Evolutionary conservation across 1,140 invertebrate genomes (phyloP).

Genomic region (Drosophila lacteicornis): DNA sequence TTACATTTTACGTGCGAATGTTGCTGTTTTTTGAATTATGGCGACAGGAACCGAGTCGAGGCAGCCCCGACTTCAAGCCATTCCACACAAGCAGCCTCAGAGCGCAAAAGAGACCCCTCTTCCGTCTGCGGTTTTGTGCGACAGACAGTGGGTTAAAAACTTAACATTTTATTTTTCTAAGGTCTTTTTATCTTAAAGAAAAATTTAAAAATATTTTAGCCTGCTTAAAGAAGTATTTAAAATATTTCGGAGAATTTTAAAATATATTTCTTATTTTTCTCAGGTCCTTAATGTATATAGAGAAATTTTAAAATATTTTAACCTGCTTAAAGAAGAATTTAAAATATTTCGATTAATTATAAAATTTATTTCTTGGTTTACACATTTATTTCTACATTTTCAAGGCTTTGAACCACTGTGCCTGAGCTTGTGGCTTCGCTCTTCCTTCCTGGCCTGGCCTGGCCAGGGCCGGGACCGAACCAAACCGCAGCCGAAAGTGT

Average conservation of each 20-base stretch:
- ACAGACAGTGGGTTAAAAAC: slow-evolving; percentile 23
- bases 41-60: slow-evolving; percentile 71
- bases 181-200: too few relatives aligned
- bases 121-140: slow-evolving; percentile 61
- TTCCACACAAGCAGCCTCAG: slow-evolving; percentile 34
- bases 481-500: slow-evolving; percentile 77
- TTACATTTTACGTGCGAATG: slow-evolving; percentile 83
- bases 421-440: slow-evolving; percentile 19
- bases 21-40: slow-evolving; percentile 83
- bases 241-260: too few relatives aligned
- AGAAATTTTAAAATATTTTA: not conserved
- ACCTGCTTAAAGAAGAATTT: too few relatives aligned
- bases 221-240: too few relatives aligned
- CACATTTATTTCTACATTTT: not conserved
- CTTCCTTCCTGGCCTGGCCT: slow-evolving; percentile 40
- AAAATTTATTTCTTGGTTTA: rapidly evolving
- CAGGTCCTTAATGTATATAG: too few relatives aligned
- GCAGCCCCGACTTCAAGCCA: slow-evolving; percentile 24
- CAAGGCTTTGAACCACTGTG: slow-evolving; percentile 22
- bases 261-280: too few relatives aligned
- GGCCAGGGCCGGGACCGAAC: not conserved
- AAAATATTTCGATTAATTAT: too few relatives aligned
- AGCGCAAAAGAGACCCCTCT: slow-evolving; percentile 42
- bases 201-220: too few relatives aligned
- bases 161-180: not conserved